These are phyloP conservation scores for Automeris io DNA, from an alignment of 2,888 invertebrate genomes.

Conservation along the genomic window DNA sequence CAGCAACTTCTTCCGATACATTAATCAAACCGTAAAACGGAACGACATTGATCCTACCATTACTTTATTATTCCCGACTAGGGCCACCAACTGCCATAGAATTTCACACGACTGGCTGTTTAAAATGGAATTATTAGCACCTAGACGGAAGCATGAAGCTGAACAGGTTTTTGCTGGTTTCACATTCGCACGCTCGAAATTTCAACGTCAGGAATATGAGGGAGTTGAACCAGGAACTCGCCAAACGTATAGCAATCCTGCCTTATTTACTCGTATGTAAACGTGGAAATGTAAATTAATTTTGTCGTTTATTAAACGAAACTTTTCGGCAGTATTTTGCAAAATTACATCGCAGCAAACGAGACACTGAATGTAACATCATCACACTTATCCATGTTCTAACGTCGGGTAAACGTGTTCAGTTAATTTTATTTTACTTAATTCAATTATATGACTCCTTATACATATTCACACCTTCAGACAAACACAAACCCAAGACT, in stretches of 20 bases:
- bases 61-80: conserved; percentile 19
- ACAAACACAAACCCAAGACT: too few relatives aligned
- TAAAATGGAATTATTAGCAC: conserved; percentile 52
- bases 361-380: conserved; percentile 20
- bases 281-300: conserved; percentile 64
- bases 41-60: conserved; percentile 24
- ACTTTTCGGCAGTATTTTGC: conserved; percentile 41
- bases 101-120: conserved; percentile 19
- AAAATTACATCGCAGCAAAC: conserved; percentile 33
- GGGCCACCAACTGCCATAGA: conserved; percentile 19
- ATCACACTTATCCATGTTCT: conserved; percentile 15
- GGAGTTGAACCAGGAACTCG: conserved; percentile 13
- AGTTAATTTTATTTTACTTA: not conserved
- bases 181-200: conserved; percentile 54
- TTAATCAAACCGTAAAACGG: conserved; percentile 25
- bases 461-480: too few relatives aligned
- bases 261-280: conserved; percentile 59
- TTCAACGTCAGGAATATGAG: conserved; percentile 30
- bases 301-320: conserved; percentile 52
- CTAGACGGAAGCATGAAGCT: conserved; percentile 36
- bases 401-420: too few relatives aligned
- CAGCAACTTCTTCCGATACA: conserved; percentile 22
- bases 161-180: conserved; percentile 46
- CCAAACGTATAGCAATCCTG: conserved; percentile 42
- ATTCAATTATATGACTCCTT: too few relatives aligned